These are phyloP conservation scores for Danaus chrysippus DNA, from an alignment of 2,888 invertebrate genomes.

Conservation along the genomic window DNA sequence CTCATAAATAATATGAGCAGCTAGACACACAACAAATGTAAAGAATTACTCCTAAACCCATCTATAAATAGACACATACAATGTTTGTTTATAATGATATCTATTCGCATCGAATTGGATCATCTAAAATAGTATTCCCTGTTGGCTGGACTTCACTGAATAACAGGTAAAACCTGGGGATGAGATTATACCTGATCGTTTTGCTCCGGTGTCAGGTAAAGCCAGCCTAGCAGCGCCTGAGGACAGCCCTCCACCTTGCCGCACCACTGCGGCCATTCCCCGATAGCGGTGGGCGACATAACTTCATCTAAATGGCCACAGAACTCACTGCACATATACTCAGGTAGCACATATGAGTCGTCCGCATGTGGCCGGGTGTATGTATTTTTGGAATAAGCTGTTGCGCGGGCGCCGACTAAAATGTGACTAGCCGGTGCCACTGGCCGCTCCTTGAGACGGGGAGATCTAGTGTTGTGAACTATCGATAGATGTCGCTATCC, in stretches of 20 bases:
- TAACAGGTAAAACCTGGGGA: background rate
- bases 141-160: background rate
- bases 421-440: slow-evolving; percentile 51
- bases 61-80: background rate
- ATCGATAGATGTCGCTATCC: background rate
- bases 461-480: slow-evolving; percentile 49
- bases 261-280: slow-evolving; percentile 69
- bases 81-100: background rate
- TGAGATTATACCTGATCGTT: slow-evolving; percentile 61
- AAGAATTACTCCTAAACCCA: background rate
- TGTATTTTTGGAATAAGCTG: slow-evolving; percentile 67
- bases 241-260: slow-evolving; percentile 62
- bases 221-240: slow-evolving; percentile 68
- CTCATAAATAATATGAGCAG: too few species aligned
- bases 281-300: slow-evolving; percentile 71
- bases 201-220: slow-evolving; percentile 65
- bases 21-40: background rate
- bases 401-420: slow-evolving; percentile 68
- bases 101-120: slow-evolving; percentile 1
- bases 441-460: slow-evolving; percentile 70
- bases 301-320: slow-evolving; percentile 46
- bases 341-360: background rate
- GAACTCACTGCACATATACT: slow-evolving; percentile 23
- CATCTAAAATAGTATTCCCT: background rate
- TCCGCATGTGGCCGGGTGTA: slow-evolving; percentile 37